These are phyloP conservation scores for Clunio marinus DNA, from an alignment of 2,888 invertebrate species.

Conservation along the genomic window DNA sequence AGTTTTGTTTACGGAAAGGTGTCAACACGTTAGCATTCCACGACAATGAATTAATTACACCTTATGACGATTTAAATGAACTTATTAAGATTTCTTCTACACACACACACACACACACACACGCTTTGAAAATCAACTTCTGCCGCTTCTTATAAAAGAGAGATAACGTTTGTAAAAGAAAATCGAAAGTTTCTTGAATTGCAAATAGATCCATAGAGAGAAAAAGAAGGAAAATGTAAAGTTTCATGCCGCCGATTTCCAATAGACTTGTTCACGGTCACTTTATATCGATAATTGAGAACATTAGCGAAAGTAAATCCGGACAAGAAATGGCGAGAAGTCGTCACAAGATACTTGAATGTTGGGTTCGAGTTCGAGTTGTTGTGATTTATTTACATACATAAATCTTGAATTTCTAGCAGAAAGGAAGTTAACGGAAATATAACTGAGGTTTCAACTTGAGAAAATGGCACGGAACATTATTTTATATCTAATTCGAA, in stretches of 20 bases:
- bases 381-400: no score
- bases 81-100: neutral
- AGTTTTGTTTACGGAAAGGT: neutral
- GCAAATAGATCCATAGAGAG: no score
- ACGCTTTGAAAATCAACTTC: neutral
- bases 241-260: neutral
- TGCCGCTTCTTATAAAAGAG: no score
- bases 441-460: no score
- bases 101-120: no score
- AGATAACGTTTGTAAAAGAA: neutral
- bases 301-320: conserved; percentile 7
- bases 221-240: no score
- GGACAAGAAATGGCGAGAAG: neutral
- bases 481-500: no score
- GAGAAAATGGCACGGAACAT: no score
- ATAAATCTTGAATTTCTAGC: neutral
- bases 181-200: neutral
- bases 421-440: neutral
- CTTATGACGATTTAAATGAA: neutral
- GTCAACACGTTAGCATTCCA: conserved; percentile 15
- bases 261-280: no score
- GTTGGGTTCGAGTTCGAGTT: no score
- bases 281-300: neutral
- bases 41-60: neutral
- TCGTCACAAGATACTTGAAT: no score